phyloP scores from a whole-genome alignment of 1,140 invertebrate species.

The Pseudomyrmex gracilis region DNA sequence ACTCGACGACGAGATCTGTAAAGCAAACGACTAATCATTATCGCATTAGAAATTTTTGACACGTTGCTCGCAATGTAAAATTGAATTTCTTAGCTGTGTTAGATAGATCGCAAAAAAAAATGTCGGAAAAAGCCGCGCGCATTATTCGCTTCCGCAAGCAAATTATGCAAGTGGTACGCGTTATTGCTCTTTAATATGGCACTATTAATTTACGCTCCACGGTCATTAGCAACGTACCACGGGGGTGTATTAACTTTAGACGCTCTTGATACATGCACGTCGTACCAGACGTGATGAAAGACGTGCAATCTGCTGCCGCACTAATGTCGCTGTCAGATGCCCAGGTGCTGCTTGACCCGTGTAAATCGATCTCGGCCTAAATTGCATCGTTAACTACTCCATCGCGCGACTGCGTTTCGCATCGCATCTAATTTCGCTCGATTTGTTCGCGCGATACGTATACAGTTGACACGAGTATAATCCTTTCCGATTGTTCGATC shows the following conservation, averaged over 20 bases:
- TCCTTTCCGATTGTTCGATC: background rate
- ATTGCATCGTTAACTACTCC: slow-evolving; percentile 77
- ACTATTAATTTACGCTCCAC: slow-evolving; percentile 74
- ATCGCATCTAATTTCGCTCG: slow-evolving; percentile 68
- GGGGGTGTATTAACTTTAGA: slow-evolving; percentile 72
- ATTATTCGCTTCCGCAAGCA: background rate
- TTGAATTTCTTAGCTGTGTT: background rate
- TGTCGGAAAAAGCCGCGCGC: background rate
- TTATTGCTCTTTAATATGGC: slow-evolving; percentile 70
- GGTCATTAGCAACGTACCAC: slow-evolving; percentile 68
- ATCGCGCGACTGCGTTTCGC: slow-evolving; percentile 70
- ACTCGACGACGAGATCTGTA: too few species aligned
- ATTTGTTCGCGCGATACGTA: slow-evolving; percentile 56
- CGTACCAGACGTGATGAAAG: slow-evolving; percentile 71
- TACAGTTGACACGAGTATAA: slow-evolving; percentile 54
- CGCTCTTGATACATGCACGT: slow-evolving; percentile 72
- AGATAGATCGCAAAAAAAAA: background rate
- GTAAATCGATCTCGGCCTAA: slow-evolving; percentile 77
- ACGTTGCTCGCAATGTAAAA: background rate
- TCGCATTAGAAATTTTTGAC: background rate
- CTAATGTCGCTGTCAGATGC: slow-evolving; percentile 69
- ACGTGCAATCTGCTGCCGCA: slow-evolving; percentile 72
- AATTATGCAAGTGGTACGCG: slow-evolving; percentile 53
- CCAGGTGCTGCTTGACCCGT: slow-evolving; percentile 74
- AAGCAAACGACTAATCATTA: background rate